These are phyloP conservation scores for Pseudomyrmex sp. DNA, from an alignment of 1,140 invertebrate genomes.

Conservation along the genomic window DNA sequence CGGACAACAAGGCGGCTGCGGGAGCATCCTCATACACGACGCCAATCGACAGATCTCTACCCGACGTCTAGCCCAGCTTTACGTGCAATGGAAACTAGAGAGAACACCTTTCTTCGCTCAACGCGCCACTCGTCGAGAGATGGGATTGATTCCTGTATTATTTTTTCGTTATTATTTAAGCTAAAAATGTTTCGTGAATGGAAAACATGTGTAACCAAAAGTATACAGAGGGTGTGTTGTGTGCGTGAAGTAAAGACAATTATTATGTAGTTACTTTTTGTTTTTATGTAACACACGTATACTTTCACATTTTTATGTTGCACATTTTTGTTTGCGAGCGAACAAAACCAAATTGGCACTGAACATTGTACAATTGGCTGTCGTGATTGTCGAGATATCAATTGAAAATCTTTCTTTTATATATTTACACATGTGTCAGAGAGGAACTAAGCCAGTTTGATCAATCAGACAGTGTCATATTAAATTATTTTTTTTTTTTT, in stretches of 20 bases:
- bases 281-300: neutral
- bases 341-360: neutral
- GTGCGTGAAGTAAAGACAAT: slow-evolving; percentile 36
- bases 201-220: slow-evolving; percentile 7
- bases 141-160: slow-evolving; percentile 52
- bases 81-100: slow-evolving; percentile 62
- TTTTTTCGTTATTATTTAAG: slow-evolving; percentile 57
- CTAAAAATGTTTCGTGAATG: neutral
- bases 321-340: neutral
- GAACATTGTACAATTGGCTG: neutral
- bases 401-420: neutral
- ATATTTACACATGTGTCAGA: too few species aligned
- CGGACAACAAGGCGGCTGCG: slow-evolving; percentile 74
- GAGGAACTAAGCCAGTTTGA: neutral
- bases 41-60: slow-evolving; percentile 69
- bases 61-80: slow-evolving; percentile 78
- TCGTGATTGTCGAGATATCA: neutral
- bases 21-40: slow-evolving; percentile 75
- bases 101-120: slow-evolving; percentile 38
- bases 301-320: slow-evolving; percentile 24
- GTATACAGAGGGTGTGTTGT: too few species aligned
- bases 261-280: too few species aligned
- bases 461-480: neutral
- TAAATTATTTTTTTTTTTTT: neutral
- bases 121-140: slow-evolving; percentile 34